These are phyloP conservation scores for Sphinx pinastri DNA, from an alignment of 2,888 invertebrate genomes.

Conservation along the genomic window DNA sequence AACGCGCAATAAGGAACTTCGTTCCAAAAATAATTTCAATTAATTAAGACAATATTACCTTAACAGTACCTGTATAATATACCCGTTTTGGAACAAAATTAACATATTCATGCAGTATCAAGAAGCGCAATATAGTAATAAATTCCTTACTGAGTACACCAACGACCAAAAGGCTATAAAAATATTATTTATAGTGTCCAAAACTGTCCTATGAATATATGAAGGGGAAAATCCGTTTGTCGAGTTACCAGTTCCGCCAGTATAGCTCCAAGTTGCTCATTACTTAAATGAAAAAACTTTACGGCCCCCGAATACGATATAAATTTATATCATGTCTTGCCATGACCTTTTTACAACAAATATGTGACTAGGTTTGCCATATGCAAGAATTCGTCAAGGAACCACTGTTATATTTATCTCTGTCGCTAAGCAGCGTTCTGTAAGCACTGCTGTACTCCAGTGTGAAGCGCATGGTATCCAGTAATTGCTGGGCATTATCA, in stretches of 20 bases:
- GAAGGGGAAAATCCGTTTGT: slow-evolving; percentile 42
- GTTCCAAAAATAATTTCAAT: background rate
- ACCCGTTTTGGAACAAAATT: background rate
- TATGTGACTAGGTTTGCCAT: background rate
- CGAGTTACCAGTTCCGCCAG: slow-evolving; percentile 24
- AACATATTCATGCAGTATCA: slow-evolving; percentile 15
- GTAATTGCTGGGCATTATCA: too few relatives aligned
- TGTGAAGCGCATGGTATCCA: too few relatives aligned
- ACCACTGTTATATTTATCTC: background rate
- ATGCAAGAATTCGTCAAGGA: background rate
- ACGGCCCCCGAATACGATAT: background rate
- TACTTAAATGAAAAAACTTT: slow-evolving; percentile 13
- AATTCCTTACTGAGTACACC: slow-evolving; percentile 28
- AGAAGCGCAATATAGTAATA: slow-evolving; percentile 19
- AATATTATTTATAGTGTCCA: slow-evolving; percentile 46
- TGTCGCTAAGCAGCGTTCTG: too few relatives aligned
- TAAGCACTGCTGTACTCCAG: too few relatives aligned
- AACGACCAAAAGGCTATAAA: slow-evolving; percentile 38
- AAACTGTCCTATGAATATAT: slow-evolving; percentile 45
- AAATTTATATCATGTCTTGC: background rate
- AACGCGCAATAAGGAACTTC: too few relatives aligned
- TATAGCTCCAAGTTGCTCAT: slow-evolving; percentile 9
- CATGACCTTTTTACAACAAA: background rate
- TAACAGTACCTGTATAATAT: background rate
- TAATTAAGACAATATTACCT: background rate